These are phyloP conservation scores for Babyrousa celebensis DNA, from an alignment of 2,797 vertebrate genomes.

Conservation along the genomic window DNA sequence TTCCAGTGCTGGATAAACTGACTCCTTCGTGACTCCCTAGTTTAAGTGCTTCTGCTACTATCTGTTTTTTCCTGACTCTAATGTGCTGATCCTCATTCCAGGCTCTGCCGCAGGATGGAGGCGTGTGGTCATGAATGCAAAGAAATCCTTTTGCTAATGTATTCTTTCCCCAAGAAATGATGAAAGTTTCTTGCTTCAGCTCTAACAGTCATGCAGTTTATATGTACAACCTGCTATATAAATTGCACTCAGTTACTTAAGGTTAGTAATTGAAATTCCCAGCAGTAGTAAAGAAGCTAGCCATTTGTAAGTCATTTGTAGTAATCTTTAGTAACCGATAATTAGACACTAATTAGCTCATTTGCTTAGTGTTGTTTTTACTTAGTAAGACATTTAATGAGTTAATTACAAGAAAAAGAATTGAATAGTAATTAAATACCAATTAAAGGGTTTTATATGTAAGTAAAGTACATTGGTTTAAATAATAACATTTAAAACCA, in stretches of 20 bases:
- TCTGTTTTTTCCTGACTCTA: neutral
- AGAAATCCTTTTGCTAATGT: constrained; percentile 16
- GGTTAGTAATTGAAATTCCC: constrained; percentile 77
- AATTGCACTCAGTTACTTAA: constrained; percentile 78
- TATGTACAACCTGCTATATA: constrained; percentile 52
- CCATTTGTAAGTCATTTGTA: constrained; percentile 82
- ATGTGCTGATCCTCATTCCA: neutral
- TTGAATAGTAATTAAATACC: constrained; percentile 82
- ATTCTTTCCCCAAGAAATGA: constrained; percentile 43
- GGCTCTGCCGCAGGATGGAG: neutral
- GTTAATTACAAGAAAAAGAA: constrained; percentile 86
- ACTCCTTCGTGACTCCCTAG: neutral
- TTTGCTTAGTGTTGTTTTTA: constrained; percentile 82
- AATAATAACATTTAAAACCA: constrained; percentile 72
- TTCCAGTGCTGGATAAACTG: neutral
- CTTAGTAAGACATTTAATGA: constrained; percentile 81
- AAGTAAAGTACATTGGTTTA: constrained; percentile 79
- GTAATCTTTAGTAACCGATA: constrained; percentile 85
- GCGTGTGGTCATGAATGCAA: neutral
- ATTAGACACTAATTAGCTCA: constrained; percentile 85
- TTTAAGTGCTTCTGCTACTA: neutral
- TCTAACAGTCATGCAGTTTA: constrained; percentile 59
- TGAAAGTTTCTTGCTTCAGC: constrained; percentile 41
- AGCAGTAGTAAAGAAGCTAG: constrained; percentile 76
- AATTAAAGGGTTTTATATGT: constrained; percentile 82